Conservation (phyloP, 1,140 invertebrate species). For the Heliconius melpomene region DNA sequence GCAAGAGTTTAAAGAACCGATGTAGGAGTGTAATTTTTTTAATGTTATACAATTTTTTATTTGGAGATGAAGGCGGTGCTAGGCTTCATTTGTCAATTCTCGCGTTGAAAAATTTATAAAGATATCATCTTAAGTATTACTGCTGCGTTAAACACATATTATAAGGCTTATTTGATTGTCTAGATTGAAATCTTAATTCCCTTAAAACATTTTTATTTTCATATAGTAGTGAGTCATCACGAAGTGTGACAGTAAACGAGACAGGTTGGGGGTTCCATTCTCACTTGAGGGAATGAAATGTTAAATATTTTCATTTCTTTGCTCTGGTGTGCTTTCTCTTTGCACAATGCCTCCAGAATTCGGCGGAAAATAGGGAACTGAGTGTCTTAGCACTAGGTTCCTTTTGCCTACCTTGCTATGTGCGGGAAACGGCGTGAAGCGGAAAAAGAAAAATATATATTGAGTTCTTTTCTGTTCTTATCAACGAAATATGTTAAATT, state of each 20-base stretch:
- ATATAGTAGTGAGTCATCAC: not conserved
- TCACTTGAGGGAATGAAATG: no score
- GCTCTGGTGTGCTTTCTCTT: no score
- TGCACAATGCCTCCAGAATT: no score
- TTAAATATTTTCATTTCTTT: no score
- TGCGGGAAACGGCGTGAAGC: no score
- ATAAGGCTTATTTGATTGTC: not conserved
- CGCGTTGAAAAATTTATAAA: conserved; percentile 28
- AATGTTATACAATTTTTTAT: conserved; percentile 12
- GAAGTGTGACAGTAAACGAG: no score
- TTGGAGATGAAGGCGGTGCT: conserved; percentile 23
- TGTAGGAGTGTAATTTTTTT: not conserved
- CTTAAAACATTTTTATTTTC: not conserved
- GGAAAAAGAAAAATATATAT: no score
- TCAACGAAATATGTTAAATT: not conserved
- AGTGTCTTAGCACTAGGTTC: no score
- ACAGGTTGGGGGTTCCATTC: no score
- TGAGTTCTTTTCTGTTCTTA: not conserved
- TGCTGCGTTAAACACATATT: not conserved
- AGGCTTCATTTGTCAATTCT: conserved; percentile 32
- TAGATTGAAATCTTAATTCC: not conserved
- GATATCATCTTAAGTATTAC: conserved; percentile 33
- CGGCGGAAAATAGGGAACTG: no score
- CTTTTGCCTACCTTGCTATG: no score
- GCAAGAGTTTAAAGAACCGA: not conserved